Evolutionary conservation across 2,888 invertebrate genomes (phyloP).

Genomic region (Ichneumoninae sp.): DNA sequence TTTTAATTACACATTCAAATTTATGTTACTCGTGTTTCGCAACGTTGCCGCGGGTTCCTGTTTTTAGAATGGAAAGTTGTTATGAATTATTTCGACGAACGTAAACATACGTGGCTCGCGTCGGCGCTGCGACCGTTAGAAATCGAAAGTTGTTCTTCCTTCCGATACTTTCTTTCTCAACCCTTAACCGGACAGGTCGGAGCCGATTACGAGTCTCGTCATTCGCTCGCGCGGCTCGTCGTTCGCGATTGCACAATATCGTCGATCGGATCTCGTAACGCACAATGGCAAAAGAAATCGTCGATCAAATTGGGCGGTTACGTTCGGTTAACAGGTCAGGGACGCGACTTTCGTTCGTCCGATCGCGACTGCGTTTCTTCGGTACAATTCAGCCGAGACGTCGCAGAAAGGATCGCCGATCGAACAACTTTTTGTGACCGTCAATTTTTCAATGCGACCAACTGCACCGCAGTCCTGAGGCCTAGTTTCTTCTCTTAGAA

Average conservation of each 20-base stretch:
- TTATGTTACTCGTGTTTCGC: constrained; percentile 52
- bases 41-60: constrained; percentile 28
- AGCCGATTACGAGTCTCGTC: not conserved
- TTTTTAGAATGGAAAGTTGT: constrained; percentile 63
- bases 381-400: constrained; percentile 30
- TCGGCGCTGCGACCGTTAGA: constrained; percentile 43
- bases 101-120: constrained; percentile 43
- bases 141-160: constrained; percentile 61
- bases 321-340: constrained; percentile 51
- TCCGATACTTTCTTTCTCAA: constrained; percentile 57
- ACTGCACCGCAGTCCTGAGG: constrained; percentile 43
- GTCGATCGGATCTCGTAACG: constrained; percentile 29
- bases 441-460: constrained; percentile 67
- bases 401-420: constrained; percentile 35
- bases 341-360: constrained; percentile 59
- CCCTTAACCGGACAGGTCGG: constrained; percentile 47
- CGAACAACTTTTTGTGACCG: constrained; percentile 11
- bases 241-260: constrained; percentile 35
- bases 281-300: constrained; percentile 30
- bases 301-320: constrained; percentile 56
- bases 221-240: not conserved
- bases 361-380: constrained; percentile 29
- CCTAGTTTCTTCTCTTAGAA: constrained; percentile 66
- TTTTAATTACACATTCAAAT: constrained; percentile 56
- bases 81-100: constrained; percentile 65